These are phyloP conservation scores for Catostomus latipinnis DNA, from an alignment of 2,797 vertebrate genomes.

Conservation along the genomic window DNA sequence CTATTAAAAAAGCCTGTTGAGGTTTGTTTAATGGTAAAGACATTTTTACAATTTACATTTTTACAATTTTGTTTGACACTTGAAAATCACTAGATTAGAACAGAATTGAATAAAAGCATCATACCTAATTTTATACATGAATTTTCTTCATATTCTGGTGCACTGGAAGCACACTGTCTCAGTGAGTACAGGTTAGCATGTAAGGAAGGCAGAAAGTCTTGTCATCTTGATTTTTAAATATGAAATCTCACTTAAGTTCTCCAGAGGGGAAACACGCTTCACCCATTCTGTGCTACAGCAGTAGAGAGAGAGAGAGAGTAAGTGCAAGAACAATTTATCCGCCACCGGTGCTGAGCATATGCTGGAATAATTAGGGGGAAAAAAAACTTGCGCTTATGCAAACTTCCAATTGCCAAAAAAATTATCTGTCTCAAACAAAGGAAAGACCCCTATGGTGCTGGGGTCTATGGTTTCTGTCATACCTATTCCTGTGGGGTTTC, in stretches of 20 bases:
- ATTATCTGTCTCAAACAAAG: conserved; percentile 84
- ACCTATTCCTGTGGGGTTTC: conserved; percentile 88
- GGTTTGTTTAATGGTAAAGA: too few species aligned
- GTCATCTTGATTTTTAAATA: conserved; percentile 63
- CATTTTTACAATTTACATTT: too few species aligned
- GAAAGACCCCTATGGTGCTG: conserved; percentile 85
- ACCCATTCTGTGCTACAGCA: conserved; percentile 49
- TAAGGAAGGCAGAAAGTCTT: conserved; percentile 55
- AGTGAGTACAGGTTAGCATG: conserved; percentile 51
- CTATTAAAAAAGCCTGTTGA: too few species aligned
- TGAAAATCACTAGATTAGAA: not conserved
- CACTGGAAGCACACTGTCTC: conserved; percentile 33
- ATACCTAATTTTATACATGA: not conserved
- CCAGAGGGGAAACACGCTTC: conserved; percentile 57
- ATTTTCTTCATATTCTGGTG: conserved; percentile 12
- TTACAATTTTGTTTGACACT: too few species aligned
- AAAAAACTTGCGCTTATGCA: conserved; percentile 80
- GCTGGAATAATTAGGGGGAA: conserved; percentile 84
- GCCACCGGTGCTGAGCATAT: conserved; percentile 74
- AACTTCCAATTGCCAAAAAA: conserved; percentile 85
- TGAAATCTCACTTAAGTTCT: conserved; percentile 66
- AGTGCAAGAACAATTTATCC: conserved; percentile 65
- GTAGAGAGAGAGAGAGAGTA: conserved; percentile 56
- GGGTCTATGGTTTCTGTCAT: conserved; percentile 88
- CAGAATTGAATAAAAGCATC: not conserved